Evolutionary conservation across 30 jellyfish, hydroid and myxozoan species (phyloP).

Genomic region (Aurelia aurita complex sp. Pacific): DNA sequence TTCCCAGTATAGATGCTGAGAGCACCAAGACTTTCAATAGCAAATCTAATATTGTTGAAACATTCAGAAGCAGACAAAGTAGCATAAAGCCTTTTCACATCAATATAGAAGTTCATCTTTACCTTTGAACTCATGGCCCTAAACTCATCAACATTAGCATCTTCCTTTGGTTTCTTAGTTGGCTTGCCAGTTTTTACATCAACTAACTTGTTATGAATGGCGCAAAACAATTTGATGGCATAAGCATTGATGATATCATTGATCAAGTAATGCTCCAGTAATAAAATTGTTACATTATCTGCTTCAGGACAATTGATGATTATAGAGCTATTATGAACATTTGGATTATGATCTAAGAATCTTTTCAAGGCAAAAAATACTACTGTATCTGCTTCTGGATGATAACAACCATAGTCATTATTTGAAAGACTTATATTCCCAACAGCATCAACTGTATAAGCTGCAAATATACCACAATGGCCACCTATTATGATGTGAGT

Average conservation of each 20-base stretch:
- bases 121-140: conserved; percentile 20
- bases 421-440: background rate
- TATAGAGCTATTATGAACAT: no score
- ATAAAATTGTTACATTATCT: background rate
- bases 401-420: conserved; percentile 11
- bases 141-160: conserved; percentile 24
- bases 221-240: conserved; percentile 6
- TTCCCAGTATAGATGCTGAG: background rate
- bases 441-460: conserved; percentile 13
- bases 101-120: conserved; percentile 50
- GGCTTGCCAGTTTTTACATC: conserved; percentile 27
- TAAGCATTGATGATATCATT: background rate
- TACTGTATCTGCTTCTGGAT: conserved; percentile 38
- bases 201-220: conserved; percentile 16
- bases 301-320: no score
- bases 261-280: conserved; percentile 25
- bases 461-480: conserved; percentile 18
- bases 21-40: conserved; percentile 33
- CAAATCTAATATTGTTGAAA: background rate
- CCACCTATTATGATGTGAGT: conserved; percentile 21
- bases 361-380: no score
- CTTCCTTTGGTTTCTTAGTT: conserved; percentile 11
- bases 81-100: conserved; percentile 5
- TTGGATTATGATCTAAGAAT: no score
- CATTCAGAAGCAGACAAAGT: background rate